A percentile compares a stretch with the other conserved stretches of the same genome.
phyloP scores from a whole-genome alignment of 2,113 vertebrate species.

The Oncorhynchus keta region DNA sequence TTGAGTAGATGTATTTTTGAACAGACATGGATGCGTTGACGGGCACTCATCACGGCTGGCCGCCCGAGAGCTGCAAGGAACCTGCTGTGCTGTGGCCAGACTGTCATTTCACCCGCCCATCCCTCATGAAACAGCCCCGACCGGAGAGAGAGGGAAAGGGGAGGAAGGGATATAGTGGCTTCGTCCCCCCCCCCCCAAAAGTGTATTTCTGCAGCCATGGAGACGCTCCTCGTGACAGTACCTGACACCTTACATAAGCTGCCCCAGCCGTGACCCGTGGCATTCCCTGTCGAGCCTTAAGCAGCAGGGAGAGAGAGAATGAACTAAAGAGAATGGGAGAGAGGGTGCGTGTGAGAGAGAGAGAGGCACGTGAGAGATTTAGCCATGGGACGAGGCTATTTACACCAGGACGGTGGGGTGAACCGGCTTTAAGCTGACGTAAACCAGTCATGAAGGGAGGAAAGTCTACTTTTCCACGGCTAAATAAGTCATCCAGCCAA shows the following conservation, averaged over 20 bases:
- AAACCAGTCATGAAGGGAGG: conserved; percentile 4
- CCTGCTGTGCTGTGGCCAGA: no score
- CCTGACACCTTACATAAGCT: conserved; percentile 35
- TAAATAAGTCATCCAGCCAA: conserved; percentile 44
- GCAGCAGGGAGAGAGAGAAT: conserved; percentile 9
- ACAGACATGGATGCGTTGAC: no score
- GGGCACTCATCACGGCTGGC: no score
- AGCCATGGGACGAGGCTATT: conserved; percentile 49
- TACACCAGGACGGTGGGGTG: conserved; percentile 50
- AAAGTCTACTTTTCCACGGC: conserved; percentile 50
- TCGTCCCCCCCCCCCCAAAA: conserved; percentile 16
- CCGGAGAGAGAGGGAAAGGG: not conserved
- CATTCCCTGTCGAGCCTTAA: conserved; percentile 46
- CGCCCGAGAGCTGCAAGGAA: no score
- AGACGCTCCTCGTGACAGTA: conserved; percentile 60
- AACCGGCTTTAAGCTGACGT: not conserved
- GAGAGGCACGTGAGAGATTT: conserved; percentile 52
- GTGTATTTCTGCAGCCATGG: conserved; percentile 56
- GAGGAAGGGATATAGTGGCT: conserved; percentile 25
- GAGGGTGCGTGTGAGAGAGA: conserved; percentile 41
- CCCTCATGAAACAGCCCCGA: no score
- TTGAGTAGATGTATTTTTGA: no score
- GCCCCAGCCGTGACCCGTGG: conserved; percentile 52
- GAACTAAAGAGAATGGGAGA: conserved; percentile 17
- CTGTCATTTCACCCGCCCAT: no score